Conservation (phyloP, 2,797 vertebrate species). For the Spatula clypeata region DNA sequence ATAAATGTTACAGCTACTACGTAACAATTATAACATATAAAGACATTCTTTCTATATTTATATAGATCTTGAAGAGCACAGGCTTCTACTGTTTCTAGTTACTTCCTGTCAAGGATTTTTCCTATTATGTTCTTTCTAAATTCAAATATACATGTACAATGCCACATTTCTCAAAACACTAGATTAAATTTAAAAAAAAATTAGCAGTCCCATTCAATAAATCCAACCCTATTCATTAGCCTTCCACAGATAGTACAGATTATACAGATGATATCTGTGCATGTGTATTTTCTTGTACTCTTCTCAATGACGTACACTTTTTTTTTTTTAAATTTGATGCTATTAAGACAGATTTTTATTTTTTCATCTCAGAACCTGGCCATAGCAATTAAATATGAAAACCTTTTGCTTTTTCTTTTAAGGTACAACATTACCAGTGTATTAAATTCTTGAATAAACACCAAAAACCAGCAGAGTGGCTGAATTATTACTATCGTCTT, state of each 20-base stretch:
- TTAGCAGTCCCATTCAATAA: background rate
- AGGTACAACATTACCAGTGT: background rate
- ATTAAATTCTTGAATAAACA: background rate
- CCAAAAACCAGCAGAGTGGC: background rate
- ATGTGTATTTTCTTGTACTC: background rate
- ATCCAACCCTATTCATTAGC: background rate
- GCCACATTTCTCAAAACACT: background rate
- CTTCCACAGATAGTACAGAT: background rate
- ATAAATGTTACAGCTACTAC: conserved; percentile 31
- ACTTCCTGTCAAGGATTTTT: background rate
- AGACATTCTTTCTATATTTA: background rate
- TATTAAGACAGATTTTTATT: background rate
- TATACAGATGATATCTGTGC: background rate
- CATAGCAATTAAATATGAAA: background rate
- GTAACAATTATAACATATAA: conserved; percentile 22
- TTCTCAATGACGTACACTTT: too few relatives aligned
- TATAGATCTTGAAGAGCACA: background rate
- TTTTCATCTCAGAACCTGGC: background rate
- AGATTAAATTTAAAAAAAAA: background rate
- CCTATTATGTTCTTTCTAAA: background rate
- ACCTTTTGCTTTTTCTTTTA: background rate
- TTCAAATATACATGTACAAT: background rate
- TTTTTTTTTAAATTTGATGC: too few relatives aligned
- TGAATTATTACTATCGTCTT: background rate
- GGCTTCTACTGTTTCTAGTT: background rate